Percentiles rank a stretch among this genome's conserved stretches.
These are phyloP conservation scores for Pipra filicauda DNA, from an alignment of 2,113 vertebrate species.

Conservation along the genomic window DNA sequence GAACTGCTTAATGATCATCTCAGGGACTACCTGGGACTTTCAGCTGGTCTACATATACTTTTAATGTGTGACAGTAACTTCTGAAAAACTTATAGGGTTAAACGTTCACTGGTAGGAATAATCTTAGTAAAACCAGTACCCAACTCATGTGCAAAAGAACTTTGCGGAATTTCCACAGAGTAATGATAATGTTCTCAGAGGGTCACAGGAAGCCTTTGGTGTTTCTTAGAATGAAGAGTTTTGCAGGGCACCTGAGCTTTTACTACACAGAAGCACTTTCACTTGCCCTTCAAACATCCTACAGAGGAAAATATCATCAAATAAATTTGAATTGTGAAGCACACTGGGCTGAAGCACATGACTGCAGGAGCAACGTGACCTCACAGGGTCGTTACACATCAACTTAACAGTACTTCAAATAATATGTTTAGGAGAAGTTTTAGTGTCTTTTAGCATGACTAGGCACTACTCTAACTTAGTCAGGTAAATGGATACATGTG, in stretches of 20 bases:
- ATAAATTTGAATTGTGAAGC: not conserved
- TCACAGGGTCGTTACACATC: not conserved
- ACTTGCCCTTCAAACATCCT: not conserved
- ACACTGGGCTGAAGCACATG: not conserved
- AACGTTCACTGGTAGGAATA: not conserved
- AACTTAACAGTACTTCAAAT: not conserved
- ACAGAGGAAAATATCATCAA: not conserved
- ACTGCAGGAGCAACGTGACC: not conserved
- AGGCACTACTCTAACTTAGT: not conserved
- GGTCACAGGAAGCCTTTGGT: fast-evolving
- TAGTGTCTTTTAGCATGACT: not conserved
- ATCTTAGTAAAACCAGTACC: not conserved
- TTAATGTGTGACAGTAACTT: not conserved
- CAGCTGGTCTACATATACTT: not conserved
- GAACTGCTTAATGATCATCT: not conserved
- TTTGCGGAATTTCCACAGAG: not conserved
- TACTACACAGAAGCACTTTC: not conserved
- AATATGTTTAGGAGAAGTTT: not conserved
- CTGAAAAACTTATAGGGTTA: not conserved
- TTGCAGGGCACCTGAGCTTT: not conserved
- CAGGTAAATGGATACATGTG: not conserved
- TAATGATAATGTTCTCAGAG: not conserved
- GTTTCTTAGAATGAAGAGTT: not conserved
- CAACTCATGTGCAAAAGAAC: not conserved
- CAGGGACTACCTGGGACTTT: not conserved